These are phyloP conservation scores for Catharus minimus DNA, from an alignment of 2,113 vertebrate species.

Conservation along the genomic window DNA sequence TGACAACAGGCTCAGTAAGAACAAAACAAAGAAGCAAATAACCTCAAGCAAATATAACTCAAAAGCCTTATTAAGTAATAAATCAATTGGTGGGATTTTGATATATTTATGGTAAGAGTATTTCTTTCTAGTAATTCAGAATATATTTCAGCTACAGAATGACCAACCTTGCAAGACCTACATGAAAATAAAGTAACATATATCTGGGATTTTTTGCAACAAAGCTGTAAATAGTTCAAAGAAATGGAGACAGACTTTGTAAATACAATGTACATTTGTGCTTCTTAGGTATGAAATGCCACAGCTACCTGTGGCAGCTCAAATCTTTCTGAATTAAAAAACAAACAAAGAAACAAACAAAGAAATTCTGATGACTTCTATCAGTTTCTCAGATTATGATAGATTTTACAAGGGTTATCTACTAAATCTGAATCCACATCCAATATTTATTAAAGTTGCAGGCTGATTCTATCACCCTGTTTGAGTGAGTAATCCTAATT, in stretches of 20 bases:
- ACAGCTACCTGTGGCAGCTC: not conserved
- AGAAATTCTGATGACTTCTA: not conserved
- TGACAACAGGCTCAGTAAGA: not conserved
- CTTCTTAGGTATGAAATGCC: slow-evolving; percentile 3
- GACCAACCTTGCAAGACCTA: not conserved
- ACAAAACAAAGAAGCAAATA: not conserved
- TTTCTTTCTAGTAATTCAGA: not conserved
- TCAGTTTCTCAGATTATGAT: not conserved
- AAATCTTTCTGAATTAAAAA: not conserved
- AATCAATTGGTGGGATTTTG: not conserved
- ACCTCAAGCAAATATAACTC: not conserved
- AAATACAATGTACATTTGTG: not conserved
- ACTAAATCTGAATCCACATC: not conserved
- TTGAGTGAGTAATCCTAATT: not conserved
- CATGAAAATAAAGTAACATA: not conserved
- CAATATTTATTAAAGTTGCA: not conserved
- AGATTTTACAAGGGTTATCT: not conserved
- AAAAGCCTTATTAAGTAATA: not conserved
- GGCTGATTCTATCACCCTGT: not conserved
- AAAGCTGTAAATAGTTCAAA: not conserved
- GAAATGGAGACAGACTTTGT: not conserved
- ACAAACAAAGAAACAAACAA: not conserved
- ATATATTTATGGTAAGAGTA: not conserved
- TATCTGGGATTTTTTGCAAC: not conserved
- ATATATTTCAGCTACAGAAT: not conserved